Conservation (phyloP, 2,113 vertebrate species). For the Corynorhinus townsendii region DNA sequence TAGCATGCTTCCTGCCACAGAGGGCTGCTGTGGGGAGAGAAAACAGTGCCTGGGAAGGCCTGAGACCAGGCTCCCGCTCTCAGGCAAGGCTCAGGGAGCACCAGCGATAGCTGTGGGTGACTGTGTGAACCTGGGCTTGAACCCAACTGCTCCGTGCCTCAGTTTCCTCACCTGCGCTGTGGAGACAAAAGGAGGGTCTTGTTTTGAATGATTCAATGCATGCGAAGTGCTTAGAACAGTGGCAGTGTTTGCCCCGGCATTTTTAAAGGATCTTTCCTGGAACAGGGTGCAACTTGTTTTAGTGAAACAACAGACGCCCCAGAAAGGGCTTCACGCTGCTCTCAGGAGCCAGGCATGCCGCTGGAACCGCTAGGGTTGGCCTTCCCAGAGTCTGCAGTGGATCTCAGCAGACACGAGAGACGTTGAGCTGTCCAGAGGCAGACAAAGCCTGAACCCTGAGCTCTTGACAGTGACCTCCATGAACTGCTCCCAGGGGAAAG, state of each 20-base stretch:
- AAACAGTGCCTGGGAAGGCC: neutral
- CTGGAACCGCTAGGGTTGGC: neutral
- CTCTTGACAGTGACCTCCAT: neutral
- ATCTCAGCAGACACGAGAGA: neutral
- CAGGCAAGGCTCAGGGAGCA: neutral
- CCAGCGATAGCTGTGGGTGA: rapidly evolving
- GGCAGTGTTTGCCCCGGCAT: neutral
- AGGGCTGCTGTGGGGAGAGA: neutral
- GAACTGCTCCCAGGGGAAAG: neutral
- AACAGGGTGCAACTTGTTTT: neutral
- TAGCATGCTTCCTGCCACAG: neutral
- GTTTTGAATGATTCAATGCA: neutral
- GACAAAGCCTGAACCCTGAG: neutral
- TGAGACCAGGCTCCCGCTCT: rapidly evolving
- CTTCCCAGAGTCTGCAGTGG: neutral
- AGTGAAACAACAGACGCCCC: neutral
- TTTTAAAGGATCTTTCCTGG: neutral
- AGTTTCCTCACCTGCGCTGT: neutral
- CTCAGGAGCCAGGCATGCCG: neutral
- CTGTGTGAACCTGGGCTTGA: neutral
- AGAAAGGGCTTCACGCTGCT: neutral
- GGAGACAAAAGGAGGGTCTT: neutral
- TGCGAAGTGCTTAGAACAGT: neutral
- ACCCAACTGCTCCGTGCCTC: neutral
- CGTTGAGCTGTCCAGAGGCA: neutral